These are phyloP conservation scores for Sisor rabdophorus DNA, from an alignment of 2,113 vertebrate genomes.

Conservation along the genomic window DNA sequence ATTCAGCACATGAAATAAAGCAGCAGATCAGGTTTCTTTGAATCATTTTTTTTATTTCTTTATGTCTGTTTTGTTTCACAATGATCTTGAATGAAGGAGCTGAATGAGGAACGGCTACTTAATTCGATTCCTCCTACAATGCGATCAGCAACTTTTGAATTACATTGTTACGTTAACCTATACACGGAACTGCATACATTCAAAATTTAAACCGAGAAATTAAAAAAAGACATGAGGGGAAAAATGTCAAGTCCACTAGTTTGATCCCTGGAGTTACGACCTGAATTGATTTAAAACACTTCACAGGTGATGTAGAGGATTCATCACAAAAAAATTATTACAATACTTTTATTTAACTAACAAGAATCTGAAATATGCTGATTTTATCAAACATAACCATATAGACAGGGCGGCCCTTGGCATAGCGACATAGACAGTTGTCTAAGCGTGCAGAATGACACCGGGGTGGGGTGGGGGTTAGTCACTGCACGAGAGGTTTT, in stretches of 20 bases:
- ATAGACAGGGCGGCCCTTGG: no score
- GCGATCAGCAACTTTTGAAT: constrained; percentile 58
- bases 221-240: constrained; percentile 19
- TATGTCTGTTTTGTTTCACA: constrained; percentile 17
- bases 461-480: no score
- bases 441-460: no score
- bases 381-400: no score
- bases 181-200: constrained; percentile 57
- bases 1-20: neutral
- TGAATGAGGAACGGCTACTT: constrained; percentile 13
- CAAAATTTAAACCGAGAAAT: constrained; percentile 56
- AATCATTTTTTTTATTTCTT: constrained; percentile 11
- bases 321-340: constrained; percentile 63
- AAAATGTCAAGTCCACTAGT: constrained; percentile 40
- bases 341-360: constrained; percentile 64
- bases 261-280: constrained; percentile 50
- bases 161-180: constrained; percentile 63
- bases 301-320: constrained; percentile 57
- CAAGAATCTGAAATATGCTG: constrained; percentile 52
- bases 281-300: constrained; percentile 61
- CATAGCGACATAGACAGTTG: no score
- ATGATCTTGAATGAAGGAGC: neutral
- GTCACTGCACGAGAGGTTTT: no score
- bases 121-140: constrained; percentile 18
- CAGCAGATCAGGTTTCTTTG: neutral